phyloP scores from a whole-genome alignment of 2,888 invertebrate species.

The Dyspetes luteomarginatus region DNA sequence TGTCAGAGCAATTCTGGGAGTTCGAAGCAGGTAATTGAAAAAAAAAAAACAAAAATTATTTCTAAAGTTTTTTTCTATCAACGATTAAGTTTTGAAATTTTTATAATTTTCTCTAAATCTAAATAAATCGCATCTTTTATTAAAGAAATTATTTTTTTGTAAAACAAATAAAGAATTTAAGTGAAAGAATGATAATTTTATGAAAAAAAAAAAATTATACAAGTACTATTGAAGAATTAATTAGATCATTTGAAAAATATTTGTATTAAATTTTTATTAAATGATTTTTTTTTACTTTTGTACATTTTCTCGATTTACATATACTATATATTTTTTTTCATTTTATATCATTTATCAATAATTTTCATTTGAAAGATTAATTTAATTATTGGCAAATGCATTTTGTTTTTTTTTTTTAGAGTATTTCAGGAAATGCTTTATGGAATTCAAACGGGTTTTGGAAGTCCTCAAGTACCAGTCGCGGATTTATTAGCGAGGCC shows the following conservation, averaged over 20 bases:
- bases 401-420: conserved; percentile 82
- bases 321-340: too few relatives aligned
- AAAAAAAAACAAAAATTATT: conserved; percentile 73
- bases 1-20: conserved; percentile 95
- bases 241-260: conserved; percentile 41
- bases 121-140: too few relatives aligned
- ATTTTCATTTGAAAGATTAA: conserved; percentile 1
- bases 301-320: background rate
- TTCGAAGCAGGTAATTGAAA: conserved; percentile 90
- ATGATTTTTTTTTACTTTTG: too few relatives aligned
- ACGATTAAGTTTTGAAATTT: background rate
- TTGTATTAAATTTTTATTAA: conserved; percentile 16
- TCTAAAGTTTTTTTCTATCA: conserved; percentile 69
- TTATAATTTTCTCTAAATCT: too few relatives aligned
- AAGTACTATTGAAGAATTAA: conserved; percentile 77
- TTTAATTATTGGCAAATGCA: background rate
- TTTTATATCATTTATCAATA: background rate
- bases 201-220: background rate
- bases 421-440: conserved; percentile 98
- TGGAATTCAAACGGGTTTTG: conserved; percentile 96
- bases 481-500: conserved; percentile 94
- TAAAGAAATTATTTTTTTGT: too few relatives aligned
- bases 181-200: too few relatives aligned
- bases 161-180: too few relatives aligned
- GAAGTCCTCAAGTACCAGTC: conserved; percentile 96